These are phyloP conservation scores for Gallinago jamesoni DNA, from an alignment of 2,113 vertebrate species.

Conservation along the genomic window DNA sequence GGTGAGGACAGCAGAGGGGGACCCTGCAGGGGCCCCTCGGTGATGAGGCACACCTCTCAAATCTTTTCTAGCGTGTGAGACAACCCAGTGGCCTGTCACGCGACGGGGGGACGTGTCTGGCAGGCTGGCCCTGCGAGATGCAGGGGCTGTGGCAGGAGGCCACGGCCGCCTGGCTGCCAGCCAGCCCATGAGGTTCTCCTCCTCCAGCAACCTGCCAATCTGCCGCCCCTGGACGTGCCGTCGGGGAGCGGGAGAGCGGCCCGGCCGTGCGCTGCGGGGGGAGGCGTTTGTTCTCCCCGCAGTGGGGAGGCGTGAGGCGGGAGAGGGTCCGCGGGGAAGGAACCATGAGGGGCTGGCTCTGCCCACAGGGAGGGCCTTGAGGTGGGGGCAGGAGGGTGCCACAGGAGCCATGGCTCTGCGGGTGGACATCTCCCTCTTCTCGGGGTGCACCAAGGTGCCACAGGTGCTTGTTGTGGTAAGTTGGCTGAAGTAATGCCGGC, in stretches of 20 bases:
- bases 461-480: background rate
- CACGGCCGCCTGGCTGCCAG: background rate
- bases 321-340: background rate
- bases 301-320: background rate
- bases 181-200: background rate
- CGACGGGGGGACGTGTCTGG: conserved; percentile 54
- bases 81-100: conserved; percentile 53
- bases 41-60: conserved; percentile 25
- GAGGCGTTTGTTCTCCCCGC: conserved; percentile 20
- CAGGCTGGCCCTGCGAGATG: conserved; percentile 26
- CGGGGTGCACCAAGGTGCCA: background rate
- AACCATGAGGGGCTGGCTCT: background rate
- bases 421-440: background rate
- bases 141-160: conserved; percentile 54
- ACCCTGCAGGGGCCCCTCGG: background rate
- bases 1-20: background rate
- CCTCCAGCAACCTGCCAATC: conserved; percentile 47
- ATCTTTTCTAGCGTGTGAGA: conserved; percentile 16
- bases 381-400: background rate
- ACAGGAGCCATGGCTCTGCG: rapidly evolving
- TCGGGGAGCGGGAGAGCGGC: background rate
- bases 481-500: background rate
- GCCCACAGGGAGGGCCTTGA: background rate
- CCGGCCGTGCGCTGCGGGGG: background rate
- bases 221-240: conserved; percentile 13